A percentile compares a stretch with the other conserved stretches of the same genome.
These are phyloP conservation scores for Neelides sp. DNA, from an alignment of 1,140 invertebrate genomes.

Conservation along the genomic window DNA sequence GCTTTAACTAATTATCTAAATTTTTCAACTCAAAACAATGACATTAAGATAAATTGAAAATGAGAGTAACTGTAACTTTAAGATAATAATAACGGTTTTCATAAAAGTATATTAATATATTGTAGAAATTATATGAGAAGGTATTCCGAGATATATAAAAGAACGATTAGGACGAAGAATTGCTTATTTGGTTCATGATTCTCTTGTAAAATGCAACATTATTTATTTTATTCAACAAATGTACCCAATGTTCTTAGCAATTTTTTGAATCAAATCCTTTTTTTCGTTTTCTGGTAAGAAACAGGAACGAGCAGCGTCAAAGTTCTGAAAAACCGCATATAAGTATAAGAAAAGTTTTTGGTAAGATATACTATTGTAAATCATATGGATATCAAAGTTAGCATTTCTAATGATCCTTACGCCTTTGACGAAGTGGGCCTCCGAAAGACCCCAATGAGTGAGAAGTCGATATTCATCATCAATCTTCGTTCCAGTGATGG, in stretches of 20 bases:
- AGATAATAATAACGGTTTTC: too few relatives aligned
- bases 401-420: constrained; percentile 35
- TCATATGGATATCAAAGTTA: not conserved
- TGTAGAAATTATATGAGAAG: too few relatives aligned
- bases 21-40: too few relatives aligned
- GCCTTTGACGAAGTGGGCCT: constrained; percentile 39
- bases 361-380: not conserved
- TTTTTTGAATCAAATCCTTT: constrained; percentile 34
- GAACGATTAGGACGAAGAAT: too few relatives aligned
- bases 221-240: too few relatives aligned
- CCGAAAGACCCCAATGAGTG: constrained; percentile 39
- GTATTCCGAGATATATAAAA: too few relatives aligned
- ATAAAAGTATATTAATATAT: too few relatives aligned
- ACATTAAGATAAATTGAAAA: too few relatives aligned
- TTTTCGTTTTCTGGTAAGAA: constrained; percentile 42
- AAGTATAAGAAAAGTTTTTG: not conserved
- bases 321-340: constrained; percentile 35
- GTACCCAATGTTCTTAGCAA: constrained; percentile 21
- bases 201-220: too few relatives aligned
- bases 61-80: too few relatives aligned
- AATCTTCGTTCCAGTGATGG: constrained; percentile 40
- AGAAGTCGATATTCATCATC: constrained; percentile 41
- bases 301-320: constrained; percentile 40
- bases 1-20: too few relatives aligned
- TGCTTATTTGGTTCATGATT: too few relatives aligned